Conservation (phyloP, 2,888 invertebrate species). For the Carpatolechia fugitivella region DNA sequence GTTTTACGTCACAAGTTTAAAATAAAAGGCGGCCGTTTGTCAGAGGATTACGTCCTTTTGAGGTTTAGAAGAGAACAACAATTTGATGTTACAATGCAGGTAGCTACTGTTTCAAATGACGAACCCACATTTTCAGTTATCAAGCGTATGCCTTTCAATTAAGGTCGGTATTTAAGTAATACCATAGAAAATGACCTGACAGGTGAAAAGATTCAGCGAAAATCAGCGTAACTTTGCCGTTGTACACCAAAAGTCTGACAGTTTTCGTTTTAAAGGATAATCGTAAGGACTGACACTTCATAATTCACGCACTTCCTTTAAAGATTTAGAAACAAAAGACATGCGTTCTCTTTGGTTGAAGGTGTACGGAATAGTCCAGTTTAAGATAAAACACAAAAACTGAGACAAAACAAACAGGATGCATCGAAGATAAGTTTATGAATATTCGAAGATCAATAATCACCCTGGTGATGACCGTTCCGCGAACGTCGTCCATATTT, state of each 20-base stretch:
- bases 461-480: conserved; percentile 53
- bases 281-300: conserved; percentile 29
- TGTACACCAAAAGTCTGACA: conserved; percentile 39
- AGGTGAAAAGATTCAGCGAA: conserved; percentile 40
- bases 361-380: neutral
- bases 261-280: conserved; percentile 44
- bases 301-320: neutral
- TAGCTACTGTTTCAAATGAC: conserved; percentile 53
- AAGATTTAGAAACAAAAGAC: neutral
- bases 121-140: conserved; percentile 16
- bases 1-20: conserved; percentile 65
- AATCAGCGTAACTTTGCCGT: conserved; percentile 34
- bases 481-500: conserved; percentile 71
- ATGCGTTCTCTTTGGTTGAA: neutral
- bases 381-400: no score
- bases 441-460: conserved; percentile 61
- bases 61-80: conserved; percentile 51
- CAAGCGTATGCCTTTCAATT: neutral
- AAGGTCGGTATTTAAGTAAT: neutral
- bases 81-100: conserved; percentile 65
- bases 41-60: conserved; percentile 59
- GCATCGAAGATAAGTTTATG: conserved; percentile 37
- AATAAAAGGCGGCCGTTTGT: conserved; percentile 64
- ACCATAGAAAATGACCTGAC: neutral
- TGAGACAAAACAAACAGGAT: conserved; percentile 45